phyloP scores from a whole-genome alignment of 2,113 vertebrate genomes.

The Tachuris rubrigastra region DNA sequence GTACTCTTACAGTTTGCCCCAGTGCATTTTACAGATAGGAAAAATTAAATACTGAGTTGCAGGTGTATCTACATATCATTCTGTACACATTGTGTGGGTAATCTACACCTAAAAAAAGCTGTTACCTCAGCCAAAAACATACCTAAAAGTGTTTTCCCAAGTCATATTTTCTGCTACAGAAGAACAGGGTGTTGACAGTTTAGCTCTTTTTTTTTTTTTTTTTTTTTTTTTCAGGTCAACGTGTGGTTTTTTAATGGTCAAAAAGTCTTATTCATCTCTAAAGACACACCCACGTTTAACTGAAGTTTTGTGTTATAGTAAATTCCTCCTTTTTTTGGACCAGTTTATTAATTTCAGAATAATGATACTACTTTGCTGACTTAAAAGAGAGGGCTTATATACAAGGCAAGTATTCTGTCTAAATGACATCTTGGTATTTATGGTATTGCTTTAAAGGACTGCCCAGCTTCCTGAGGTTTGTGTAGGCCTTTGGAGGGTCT shows the following conservation, averaged over 20 bases:
- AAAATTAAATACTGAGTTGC: not conserved
- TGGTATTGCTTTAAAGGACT: not conserved
- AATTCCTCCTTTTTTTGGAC: not conserved
- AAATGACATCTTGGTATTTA: not conserved
- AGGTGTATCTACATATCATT: not conserved
- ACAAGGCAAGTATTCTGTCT: not conserved
- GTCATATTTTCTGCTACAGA: not conserved
- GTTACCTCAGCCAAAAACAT: not conserved
- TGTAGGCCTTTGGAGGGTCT: not conserved
- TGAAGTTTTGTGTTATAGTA: not conserved
- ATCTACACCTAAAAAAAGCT: not conserved
- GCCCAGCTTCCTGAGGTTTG: not conserved
- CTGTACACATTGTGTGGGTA: not conserved
- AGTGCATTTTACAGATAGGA: not conserved
- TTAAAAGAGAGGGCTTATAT: not conserved
- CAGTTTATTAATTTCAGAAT: not conserved
- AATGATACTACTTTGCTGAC: not conserved
- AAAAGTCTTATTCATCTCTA: not conserved
- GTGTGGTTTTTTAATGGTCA: not conserved
- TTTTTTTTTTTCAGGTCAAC: not conserved
- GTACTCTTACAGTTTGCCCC: not conserved
- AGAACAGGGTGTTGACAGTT: not conserved
- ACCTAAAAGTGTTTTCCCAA: not conserved
- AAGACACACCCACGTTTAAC: not conserved
- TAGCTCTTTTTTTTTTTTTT: not conserved